A percentile compares a stretch with the other conserved stretches of the same genome.
Conservation (phyloP, 2,113 vertebrate genomes). For the Amphiprion percula region DNA sequence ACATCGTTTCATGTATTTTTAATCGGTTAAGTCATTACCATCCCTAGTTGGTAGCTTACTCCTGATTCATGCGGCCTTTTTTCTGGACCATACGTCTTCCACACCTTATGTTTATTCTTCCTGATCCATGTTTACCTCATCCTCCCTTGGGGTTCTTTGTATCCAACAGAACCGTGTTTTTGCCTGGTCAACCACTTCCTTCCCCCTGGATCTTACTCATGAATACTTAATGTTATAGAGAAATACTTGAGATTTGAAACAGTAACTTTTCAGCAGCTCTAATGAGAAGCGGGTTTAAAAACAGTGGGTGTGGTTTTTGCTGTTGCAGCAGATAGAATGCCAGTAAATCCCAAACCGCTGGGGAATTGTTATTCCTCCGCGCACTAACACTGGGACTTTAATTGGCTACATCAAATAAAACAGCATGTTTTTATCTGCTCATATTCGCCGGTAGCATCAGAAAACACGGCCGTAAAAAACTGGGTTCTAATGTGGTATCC, state of each 20-base stretch:
- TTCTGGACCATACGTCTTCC: too few relatives aligned
- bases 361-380: conserved; percentile 11
- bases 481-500: background rate
- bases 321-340: background rate
- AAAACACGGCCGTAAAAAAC: conserved; percentile 21
- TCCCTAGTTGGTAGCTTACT: too few relatives aligned
- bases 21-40: too few relatives aligned
- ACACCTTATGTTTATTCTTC: too few relatives aligned
- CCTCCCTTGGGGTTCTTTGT: too few relatives aligned
- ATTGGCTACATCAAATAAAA: conserved; percentile 26
- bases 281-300: background rate
- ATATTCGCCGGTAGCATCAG: conserved; percentile 12
- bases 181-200: background rate
- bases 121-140: too few relatives aligned
- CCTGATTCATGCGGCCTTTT: too few relatives aligned
- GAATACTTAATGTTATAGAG: background rate
- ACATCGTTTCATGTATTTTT: too few relatives aligned
- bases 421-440: conserved; percentile 22
- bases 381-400: conserved; percentile 25
- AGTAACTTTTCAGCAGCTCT: background rate
- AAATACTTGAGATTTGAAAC: background rate
- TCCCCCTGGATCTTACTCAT: background rate
- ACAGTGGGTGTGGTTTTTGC: background rate
- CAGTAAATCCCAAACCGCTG: conserved; percentile 8
- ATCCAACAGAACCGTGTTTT: too few relatives aligned